phyloP scores from a whole-genome alignment of 2,888 invertebrate species.

The Ametastegia equiseti region DNA sequence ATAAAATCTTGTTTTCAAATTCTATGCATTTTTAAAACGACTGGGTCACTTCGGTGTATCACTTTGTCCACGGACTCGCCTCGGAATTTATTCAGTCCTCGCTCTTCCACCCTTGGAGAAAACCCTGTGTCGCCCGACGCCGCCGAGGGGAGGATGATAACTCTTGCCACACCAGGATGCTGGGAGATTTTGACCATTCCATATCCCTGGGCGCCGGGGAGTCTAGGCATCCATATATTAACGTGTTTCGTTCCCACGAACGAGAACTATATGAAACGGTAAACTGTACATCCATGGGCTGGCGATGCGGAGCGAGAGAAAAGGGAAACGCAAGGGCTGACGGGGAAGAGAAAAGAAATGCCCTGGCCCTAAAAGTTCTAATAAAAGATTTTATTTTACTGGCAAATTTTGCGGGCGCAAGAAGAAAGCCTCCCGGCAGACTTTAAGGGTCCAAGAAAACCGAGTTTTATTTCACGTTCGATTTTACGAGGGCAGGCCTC shows the following conservation, averaged over 20 bases:
- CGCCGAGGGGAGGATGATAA: neutral
- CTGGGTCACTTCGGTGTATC: neutral
- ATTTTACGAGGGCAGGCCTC: constrained; percentile 21
- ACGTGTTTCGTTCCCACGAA: neutral
- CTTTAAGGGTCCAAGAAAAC: neutral
- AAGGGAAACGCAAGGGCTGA: neutral
- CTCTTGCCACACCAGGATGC: neutral
- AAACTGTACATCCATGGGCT: neutral
- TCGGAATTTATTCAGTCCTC: constrained; percentile 11
- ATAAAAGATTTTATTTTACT: constrained; percentile 21
- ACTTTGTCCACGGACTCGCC: constrained; percentile 10
- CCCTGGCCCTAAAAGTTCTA: constrained; percentile 1
- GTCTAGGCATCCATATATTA: neutral
- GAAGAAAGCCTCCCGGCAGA: neutral
- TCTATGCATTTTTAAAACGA: constrained; percentile 34
- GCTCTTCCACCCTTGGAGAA: neutral
- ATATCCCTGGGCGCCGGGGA: neutral
- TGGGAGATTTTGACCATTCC: neutral
- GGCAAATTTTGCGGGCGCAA: constrained; percentile 15
- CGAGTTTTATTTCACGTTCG: constrained; percentile 24
- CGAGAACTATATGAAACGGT: neutral
- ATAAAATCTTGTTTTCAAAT: constrained; percentile 23
- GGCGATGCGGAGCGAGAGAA: neutral
- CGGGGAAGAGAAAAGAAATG: neutral
- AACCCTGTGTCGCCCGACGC: neutral